Percentiles rank a stretch among this genome's conserved stretches.
Conservation (phyloP, 30 jellyfish, hydroid and myxozoan genomes). For the Morbakka virulenta region DNA sequence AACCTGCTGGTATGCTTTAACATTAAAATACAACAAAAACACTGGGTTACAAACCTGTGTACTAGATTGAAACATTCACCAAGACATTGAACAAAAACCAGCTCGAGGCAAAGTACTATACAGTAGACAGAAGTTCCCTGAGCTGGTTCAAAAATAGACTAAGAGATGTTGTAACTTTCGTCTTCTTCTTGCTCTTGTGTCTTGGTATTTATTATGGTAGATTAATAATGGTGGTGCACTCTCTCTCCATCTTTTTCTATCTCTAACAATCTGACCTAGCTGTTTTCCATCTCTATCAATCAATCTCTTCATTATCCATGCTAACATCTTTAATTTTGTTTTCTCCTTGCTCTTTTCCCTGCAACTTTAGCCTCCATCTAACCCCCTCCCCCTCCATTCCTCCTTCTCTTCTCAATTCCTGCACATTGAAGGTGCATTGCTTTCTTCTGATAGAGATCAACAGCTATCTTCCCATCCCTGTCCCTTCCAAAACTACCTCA, state of each 20-base stretch:
- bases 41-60: no score
- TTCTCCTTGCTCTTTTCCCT: background rate
- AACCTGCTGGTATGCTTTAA: no score
- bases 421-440: background rate
- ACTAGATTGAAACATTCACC: no score
- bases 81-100: no score
- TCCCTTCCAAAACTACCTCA: no score
- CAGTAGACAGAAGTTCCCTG: no score
- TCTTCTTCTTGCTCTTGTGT: no score
- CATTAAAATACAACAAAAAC: no score
- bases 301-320: background rate
- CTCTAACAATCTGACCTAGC: background rate
- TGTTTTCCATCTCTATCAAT: background rate
- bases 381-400: background rate
- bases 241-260: background rate
- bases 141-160: no score
- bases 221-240: background rate
- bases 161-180: no score
- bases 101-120: no score
- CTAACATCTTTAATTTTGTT: background rate
- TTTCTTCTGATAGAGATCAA: background rate
- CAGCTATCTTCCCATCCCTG: no score
- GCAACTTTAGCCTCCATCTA: background rate
- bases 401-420: background rate
- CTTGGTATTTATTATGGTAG: background rate